Conservation (phyloP, 1,140 invertebrate genomes). For the Aleiodes sp. region DNA sequence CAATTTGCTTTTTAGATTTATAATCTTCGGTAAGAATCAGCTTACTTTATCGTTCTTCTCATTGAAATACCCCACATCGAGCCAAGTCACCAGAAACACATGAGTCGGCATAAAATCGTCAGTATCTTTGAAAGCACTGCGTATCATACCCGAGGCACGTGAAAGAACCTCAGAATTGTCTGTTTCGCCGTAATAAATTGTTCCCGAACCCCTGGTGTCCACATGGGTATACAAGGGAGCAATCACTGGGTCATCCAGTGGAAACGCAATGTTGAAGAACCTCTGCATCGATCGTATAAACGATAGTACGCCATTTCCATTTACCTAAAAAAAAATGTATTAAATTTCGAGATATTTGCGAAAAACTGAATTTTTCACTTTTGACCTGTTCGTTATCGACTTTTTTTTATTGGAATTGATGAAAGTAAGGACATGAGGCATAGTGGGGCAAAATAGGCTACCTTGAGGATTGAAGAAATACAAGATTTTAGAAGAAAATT, state of each 20-base stretch:
- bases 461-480: too few relatives aligned
- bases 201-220: constrained; percentile 79
- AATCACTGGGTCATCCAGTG: constrained; percentile 88
- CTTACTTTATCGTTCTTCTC: constrained; percentile 69
- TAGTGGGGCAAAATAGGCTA: too few relatives aligned
- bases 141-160: constrained; percentile 74
- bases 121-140: constrained; percentile 75
- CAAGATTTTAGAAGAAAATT: too few relatives aligned
- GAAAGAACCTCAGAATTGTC: constrained; percentile 71
- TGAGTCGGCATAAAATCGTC: constrained; percentile 73
- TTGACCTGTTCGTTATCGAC: too few relatives aligned
- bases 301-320: constrained; percentile 90
- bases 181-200: constrained; percentile 83
- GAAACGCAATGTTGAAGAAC: constrained; percentile 89
- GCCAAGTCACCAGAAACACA: constrained; percentile 76
- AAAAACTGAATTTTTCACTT: too few relatives aligned
- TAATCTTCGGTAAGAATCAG: too few relatives aligned
- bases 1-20: neutral
- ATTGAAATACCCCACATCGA: constrained; percentile 74
- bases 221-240: constrained; percentile 92
- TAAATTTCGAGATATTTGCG: too few relatives aligned
- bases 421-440: neutral
- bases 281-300: constrained; percentile 85
- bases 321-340: constrained; percentile 73
- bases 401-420: constrained; percentile 15